A percentile compares a stretch with the other conserved stretches of the same genome.
phyloP scores from a whole-genome alignment of 2,888 invertebrate species.

The Mesorhabditis belari region DNA sequence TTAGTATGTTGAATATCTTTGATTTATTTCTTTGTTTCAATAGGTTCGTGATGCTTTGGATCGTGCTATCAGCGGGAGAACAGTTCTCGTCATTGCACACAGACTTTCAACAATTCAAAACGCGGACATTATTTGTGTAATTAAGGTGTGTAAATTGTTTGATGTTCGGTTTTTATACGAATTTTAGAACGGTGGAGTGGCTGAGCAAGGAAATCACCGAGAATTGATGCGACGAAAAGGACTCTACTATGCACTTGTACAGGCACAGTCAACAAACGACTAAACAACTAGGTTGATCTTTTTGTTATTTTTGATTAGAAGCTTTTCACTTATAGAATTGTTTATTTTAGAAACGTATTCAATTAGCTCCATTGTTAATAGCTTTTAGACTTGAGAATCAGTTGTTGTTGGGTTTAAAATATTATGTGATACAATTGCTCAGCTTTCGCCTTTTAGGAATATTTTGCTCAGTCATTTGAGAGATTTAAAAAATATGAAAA shows the following conservation, averaged over 20 bases:
- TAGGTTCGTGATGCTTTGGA: slow-evolving; percentile 68
- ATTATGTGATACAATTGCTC: too few species aligned
- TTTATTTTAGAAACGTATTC: too few species aligned
- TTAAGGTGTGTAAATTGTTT: slow-evolving; percentile 74
- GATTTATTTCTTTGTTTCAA: not conserved
- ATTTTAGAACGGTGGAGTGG: slow-evolving; percentile 1
- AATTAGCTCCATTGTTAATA: too few species aligned
- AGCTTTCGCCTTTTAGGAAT: too few species aligned
- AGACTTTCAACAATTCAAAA: slow-evolving; percentile 81
- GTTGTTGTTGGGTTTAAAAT: too few species aligned
- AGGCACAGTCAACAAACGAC: slow-evolving; percentile 9
- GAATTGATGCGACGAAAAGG: slow-evolving; percentile 72
- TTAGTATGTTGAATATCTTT: slow-evolving; percentile 18
- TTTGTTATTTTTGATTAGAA: too few species aligned
- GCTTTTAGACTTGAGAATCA: too few species aligned
- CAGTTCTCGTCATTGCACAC: slow-evolving; percentile 90
- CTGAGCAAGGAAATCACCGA: slow-evolving; percentile 64
- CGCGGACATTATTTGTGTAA: slow-evolving; percentile 83
- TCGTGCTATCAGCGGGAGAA: slow-evolving; percentile 71
- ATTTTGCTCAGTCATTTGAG: too few species aligned
- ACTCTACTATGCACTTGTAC: slow-evolving; percentile 72
- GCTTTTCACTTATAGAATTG: too few species aligned
- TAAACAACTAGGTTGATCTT: too few species aligned
- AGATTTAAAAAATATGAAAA: too few species aligned
- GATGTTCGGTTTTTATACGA: slow-evolving; percentile 62